phyloP scores from a whole-genome alignment of 2,888 invertebrate genomes.

The Lithosia quadra region DNA sequence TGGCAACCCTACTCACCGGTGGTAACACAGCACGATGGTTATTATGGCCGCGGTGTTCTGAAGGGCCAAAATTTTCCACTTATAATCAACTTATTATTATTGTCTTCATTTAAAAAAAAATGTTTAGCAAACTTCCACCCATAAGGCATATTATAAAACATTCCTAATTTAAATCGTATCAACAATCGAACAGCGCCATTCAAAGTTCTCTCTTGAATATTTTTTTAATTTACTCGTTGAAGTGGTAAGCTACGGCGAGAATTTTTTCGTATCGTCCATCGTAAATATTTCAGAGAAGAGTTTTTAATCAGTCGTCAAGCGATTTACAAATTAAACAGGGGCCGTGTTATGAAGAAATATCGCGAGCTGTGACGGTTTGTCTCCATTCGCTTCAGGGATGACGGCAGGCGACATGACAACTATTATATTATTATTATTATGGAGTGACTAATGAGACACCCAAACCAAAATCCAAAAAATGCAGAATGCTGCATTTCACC shows the following conservation, averaged over 20 bases:
- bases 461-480: too few species aligned
- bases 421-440: neutral
- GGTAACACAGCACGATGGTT: too few species aligned
- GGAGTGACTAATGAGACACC: too few species aligned
- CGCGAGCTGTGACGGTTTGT: slow-evolving; percentile 60
- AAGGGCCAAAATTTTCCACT: neutral
- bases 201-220: slow-evolving; percentile 34
- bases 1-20: too few species aligned
- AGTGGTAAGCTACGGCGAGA: slow-evolving; percentile 46
- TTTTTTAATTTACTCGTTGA: slow-evolving; percentile 52
- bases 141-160: slow-evolving; percentile 9
- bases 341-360: slow-evolving; percentile 85
- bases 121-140: neutral
- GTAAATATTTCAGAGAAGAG: slow-evolving; percentile 83
- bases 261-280: slow-evolving; percentile 57
- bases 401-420: neutral
- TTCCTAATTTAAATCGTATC: slow-evolving; percentile 29
- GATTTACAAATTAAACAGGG: slow-evolving; percentile 87
- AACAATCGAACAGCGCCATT: slow-evolving; percentile 39
- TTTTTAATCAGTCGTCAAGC: slow-evolving; percentile 86
- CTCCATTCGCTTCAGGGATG: slow-evolving; percentile 57
- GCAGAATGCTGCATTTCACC: too few species aligned
- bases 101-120: neutral
- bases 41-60: too few species aligned
- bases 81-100: neutral